Conservation (phyloP, 2,113 vertebrate species). For the Redunca redunca region DNA sequence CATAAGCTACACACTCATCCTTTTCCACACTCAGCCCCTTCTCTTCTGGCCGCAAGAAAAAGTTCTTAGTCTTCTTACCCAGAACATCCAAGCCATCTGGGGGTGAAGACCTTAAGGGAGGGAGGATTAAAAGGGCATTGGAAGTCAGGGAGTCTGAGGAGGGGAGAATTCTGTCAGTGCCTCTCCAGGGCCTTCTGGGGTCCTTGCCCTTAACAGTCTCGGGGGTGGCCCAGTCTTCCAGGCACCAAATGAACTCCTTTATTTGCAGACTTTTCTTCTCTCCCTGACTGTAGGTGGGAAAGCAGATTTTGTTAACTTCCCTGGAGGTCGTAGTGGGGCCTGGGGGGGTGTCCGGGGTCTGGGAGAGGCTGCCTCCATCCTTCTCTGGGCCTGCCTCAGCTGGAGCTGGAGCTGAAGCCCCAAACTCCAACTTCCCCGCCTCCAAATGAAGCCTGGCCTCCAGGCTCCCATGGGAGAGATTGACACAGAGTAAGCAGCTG, state of each 20-base stretch:
- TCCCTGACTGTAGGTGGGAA: background rate
- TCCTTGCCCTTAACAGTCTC: slow-evolving; percentile 2
- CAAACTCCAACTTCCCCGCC: slow-evolving; percentile 2
- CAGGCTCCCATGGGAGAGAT: slow-evolving; percentile 20
- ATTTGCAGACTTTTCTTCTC: slow-evolving; percentile 63
- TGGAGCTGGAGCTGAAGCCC: background rate
- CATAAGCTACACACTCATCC: slow-evolving; percentile 12
- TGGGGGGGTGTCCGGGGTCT: background rate
- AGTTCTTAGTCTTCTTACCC: slow-evolving; percentile 54
- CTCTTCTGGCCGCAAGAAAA: slow-evolving; percentile 53
- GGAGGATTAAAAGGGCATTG: slow-evolving; percentile 59
- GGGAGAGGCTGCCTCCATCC: background rate
- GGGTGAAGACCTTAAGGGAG: slow-evolving; percentile 59
- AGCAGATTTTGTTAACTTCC: slow-evolving; percentile 46
- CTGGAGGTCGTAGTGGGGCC: background rate
- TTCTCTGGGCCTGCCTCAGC: slow-evolving; percentile 36
- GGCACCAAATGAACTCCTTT: slow-evolving; percentile 58
- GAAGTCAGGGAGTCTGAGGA: background rate
- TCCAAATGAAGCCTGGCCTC: slow-evolving; percentile 37
- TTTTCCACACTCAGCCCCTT: slow-evolving; percentile 41
- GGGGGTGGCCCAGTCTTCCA: slow-evolving; percentile 5
- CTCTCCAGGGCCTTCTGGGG: background rate
- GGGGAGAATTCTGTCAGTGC: background rate
- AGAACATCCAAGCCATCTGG: slow-evolving; percentile 17
- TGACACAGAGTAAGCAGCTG: slow-evolving; percentile 72